phyloP scores from a whole-genome alignment of 2,113 vertebrate species.

The Sturnira hondurensis region DNA sequence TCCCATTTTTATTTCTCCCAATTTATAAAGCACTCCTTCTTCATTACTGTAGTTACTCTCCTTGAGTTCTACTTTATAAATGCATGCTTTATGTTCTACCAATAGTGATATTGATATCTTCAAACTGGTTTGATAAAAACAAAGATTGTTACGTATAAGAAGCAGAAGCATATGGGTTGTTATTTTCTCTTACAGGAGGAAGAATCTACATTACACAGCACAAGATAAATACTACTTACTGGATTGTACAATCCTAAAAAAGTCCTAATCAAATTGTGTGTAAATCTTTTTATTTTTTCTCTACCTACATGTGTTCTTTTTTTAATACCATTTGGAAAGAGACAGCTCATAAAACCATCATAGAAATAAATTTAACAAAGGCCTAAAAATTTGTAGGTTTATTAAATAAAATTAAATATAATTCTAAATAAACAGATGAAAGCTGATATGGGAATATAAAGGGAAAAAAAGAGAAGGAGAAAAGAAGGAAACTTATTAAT shows the following conservation, averaged over 20 bases:
- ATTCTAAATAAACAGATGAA: conserved; percentile 10
- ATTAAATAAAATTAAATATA: conserved; percentile 19
- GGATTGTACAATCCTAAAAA: neutral
- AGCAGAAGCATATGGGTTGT: neutral
- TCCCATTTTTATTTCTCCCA: neutral
- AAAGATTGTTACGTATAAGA: neutral
- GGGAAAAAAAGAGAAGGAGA: neutral
- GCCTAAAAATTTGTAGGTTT: neutral
- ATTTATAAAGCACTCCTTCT: neutral
- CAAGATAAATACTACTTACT: neutral
- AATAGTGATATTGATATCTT: neutral
- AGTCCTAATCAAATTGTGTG: neutral
- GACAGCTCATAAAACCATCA: neutral
- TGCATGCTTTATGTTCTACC: neutral
- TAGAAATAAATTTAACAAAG: neutral
- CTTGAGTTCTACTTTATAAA: neutral
- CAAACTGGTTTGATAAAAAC: neutral
- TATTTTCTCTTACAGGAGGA: neutral
- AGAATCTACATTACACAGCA: neutral
- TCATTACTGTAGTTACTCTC: neutral
- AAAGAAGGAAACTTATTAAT: neutral
- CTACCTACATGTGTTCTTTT: neutral
- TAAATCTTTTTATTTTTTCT: neutral
- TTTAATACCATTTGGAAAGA: neutral
- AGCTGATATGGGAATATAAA: neutral